These are phyloP conservation scores for Orchesella flavescens DNA, from an alignment of 2,888 invertebrate species.

Conservation along the genomic window DNA sequence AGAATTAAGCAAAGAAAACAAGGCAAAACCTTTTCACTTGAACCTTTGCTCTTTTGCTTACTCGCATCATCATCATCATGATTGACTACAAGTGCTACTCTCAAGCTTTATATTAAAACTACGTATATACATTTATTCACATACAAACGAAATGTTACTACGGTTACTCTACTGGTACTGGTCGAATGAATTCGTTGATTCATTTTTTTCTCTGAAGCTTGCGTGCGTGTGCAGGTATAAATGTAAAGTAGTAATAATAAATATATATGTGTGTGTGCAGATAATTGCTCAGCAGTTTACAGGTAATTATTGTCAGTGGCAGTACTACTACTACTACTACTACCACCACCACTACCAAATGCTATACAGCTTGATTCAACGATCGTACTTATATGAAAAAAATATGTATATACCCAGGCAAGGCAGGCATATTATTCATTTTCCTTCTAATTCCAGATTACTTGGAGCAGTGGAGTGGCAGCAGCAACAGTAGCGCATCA, in stretches of 20 bases:
- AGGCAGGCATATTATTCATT: neutral
- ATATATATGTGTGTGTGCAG: constrained; percentile 55
- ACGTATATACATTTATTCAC: neutral
- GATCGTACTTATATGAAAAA: too few relatives aligned
- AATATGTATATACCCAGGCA: neutral
- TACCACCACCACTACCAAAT: neutral
- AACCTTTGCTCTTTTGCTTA: neutral
- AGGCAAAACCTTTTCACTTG: constrained; percentile 1
- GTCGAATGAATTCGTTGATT: constrained; percentile 22
- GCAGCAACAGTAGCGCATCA: constrained; percentile 14
- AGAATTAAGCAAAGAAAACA: neutral
- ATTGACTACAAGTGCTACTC: constrained; percentile 17
- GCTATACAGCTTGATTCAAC: neutral
- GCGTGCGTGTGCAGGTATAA: constrained; percentile 33
- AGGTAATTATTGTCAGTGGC: constrained; percentile 59
- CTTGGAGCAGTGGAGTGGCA: neutral
- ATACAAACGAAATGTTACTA: constrained; percentile 3
- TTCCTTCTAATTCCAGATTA: constrained; percentile 8
- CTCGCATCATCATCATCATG: constrained; percentile 22
- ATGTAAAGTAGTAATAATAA: constrained; percentile 30
- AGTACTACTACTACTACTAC: constrained; percentile 13
- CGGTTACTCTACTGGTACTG: neutral
- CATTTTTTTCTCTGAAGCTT: constrained; percentile 4
- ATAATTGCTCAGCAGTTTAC: constrained; percentile 64
- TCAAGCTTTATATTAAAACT: constrained; percentile 6